Conservation (phyloP, 2,797 vertebrate species). For the Hippopotamyrus pictus region DNA sequence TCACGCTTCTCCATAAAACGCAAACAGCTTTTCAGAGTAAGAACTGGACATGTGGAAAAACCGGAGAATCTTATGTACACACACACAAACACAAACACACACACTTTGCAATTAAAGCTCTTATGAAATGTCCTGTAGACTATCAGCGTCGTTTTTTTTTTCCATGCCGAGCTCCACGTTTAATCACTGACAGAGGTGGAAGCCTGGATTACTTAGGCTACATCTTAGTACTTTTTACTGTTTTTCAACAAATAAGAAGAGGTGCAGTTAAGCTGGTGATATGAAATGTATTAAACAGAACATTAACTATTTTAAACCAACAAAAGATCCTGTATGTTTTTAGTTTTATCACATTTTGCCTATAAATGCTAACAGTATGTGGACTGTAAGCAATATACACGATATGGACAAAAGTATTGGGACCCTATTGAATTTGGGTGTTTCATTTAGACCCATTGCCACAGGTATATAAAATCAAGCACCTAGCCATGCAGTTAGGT, state of each 20-base stretch:
- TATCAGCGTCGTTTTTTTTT: neutral
- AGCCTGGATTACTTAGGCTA: neutral
- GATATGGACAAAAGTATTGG: neutral
- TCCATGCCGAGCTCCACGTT: neutral
- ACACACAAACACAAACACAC: conserved; percentile 65
- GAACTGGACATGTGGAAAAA: neutral
- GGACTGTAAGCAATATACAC: neutral
- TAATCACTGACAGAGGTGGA: neutral
- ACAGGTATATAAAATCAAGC: neutral
- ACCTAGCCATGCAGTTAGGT: neutral
- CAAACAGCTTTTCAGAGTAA: conserved; percentile 8
- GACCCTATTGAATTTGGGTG: neutral
- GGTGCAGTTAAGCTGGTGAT: neutral
- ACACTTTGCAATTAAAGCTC: conserved; percentile 73
- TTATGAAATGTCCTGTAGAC: conserved; percentile 52
- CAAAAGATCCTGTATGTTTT: neutral
- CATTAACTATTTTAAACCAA: neutral
- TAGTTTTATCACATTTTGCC: neutral
- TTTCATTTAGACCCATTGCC: neutral
- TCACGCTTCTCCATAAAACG: conserved; percentile 41
- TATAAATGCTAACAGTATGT: neutral
- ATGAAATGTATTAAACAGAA: neutral
- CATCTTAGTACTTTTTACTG: neutral
- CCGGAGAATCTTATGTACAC: neutral
- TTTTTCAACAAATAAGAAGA: neutral